Evolutionary conservation across 2,888 invertebrate genomes (phyloP), one percentile per base, ranked within the genome.

Genomic region (Pyrrhia umbra): DNA sequence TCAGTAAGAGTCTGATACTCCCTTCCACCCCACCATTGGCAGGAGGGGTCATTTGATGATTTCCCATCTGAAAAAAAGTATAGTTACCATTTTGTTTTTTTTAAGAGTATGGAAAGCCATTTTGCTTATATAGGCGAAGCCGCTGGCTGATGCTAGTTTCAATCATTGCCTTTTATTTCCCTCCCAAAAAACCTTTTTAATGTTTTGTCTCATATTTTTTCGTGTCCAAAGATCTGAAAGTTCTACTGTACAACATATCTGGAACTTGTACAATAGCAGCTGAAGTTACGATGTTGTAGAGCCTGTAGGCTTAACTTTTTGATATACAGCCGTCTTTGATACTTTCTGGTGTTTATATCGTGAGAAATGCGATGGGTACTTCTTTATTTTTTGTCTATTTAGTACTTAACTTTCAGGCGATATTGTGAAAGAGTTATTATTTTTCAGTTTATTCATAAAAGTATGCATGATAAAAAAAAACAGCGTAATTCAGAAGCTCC

Each of bases 251-350:
- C 34, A 66, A 58, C 16, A 55, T 62, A 55, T 63, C 63, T 63
- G 42, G 16, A 71, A 71, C 51, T 72, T 55, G 21, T 40, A 72
- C 72, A 68, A 58, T 63, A 68, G 68, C 68, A 71, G 45, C 47
- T 46, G 23, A 63, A 72, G 63, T 72, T 72, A 58, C 51, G 66
- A 66, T 42, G 68, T 68, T 68, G 54, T 21, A 34, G 55, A 71
- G 68, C 43, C 43, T 4, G 68, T 30, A 52, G 71, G 68, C 68
- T 72, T 72, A 72, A 72, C 72, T 72, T 71, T 72, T 43, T 72
- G 71, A 72, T 72, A 72, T 58, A 72, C 68, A 68, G 55, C 72
- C 55, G 55, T 62, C 57, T 58, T 68, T 71, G 56, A 63, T 72
- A 72, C 68, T 62, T 57, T 55, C 45, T 46, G 49, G 58, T 72